Base-by-base conservation (phyloP, 2,113 vertebrate species). In the Neotoma lepida region DNA sequence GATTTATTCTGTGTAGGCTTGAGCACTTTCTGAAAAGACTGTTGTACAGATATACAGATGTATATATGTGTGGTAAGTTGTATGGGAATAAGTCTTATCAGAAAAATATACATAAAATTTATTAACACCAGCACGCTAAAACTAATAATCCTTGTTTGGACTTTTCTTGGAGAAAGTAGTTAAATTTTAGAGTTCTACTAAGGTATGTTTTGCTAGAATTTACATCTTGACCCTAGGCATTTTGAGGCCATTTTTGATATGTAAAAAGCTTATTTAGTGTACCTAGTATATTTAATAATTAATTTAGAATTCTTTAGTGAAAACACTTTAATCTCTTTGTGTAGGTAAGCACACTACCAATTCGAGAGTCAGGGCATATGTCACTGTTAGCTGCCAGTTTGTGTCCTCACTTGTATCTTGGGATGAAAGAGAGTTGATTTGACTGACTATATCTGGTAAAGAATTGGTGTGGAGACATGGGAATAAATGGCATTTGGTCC, bases 111-210 rank as follows among this genome's bases (percentile, higher is more conserved):
- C n/a, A 80, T 49, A 90, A 90, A 90, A 88, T 56, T 30, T 81
- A 49, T 71, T 95, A 58, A n/a, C 41, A 9, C 68, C 15, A 22
- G 78, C 61, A 46, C 39, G 3, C 80, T 92, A 41, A 94, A 77
- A 35, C 71, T 74, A 95, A 46, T 88, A 86, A 63, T 81, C 20
- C 61, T 49, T 35, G 18, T 51, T 3, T 76, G 20, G 24, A 2
- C 17, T 86, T 95, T 93, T 94, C 41, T 93, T 80, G 51, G 4
- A 90, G 41, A 95, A 86, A 91, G 64, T 86, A 88, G 44, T 93
- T 49, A 78, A 9, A 90, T 58, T 6, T 49, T 82, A 66, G 10
- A 82, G 51, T 95, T 95, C 80, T 90, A 70, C 30, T 94, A 44
- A 93, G 91, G 33, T 70, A 14, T 63, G 28, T 86, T 88, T 96